Conservation (phyloP, 2,113 vertebrate genomes). For the Falco punctatus region DNA sequence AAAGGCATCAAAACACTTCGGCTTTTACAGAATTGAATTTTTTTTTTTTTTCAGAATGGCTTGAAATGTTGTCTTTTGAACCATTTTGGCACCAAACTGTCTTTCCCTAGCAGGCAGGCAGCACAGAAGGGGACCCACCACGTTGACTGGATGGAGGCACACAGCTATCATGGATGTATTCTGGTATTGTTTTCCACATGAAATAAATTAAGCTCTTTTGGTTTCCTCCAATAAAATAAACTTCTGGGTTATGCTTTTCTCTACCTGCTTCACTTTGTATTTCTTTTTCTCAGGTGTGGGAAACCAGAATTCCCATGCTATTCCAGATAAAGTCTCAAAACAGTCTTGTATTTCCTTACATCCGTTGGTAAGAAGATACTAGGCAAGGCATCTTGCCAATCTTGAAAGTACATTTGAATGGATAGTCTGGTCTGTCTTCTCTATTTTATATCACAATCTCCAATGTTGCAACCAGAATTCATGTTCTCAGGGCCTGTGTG, state of each 20-base stretch:
- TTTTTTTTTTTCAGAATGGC: background rate
- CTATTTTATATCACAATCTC: background rate
- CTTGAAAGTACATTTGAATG: background rate
- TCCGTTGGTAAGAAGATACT: background rate
- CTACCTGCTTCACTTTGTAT: background rate
- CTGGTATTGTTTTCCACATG: background rate
- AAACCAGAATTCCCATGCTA: background rate
- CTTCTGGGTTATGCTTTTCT: background rate
- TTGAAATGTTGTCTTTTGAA: background rate
- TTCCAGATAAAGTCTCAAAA: background rate
- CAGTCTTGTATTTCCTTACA: background rate
- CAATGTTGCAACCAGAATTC: background rate
- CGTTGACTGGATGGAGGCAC: accelerated
- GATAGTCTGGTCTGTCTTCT: background rate
- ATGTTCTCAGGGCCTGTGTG: background rate
- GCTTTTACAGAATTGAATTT: background rate
- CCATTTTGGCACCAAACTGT: background rate
- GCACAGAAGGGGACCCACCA: background rate
- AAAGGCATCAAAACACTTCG: background rate
- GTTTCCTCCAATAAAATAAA: background rate
- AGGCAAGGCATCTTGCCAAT: background rate
- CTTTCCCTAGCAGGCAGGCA: background rate
- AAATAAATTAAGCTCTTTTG: background rate
- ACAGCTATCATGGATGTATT: background rate
- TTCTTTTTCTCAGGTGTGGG: background rate